phyloP scores from a whole-genome alignment of 1,140 invertebrate genomes.

The Pinna nobilis region DNA sequence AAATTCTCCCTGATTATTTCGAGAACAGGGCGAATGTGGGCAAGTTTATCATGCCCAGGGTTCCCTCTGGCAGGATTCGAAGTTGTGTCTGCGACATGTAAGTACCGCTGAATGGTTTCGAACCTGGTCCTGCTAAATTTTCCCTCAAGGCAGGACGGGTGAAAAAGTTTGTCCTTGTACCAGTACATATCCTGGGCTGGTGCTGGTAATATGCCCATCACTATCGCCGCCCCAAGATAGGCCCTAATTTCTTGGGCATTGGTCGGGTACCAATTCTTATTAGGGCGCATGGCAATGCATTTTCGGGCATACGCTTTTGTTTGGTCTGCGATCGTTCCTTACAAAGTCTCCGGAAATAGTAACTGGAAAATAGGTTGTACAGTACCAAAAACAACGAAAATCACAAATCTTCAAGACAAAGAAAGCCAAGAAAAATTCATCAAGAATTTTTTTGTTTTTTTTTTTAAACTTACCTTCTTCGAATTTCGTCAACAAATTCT shows the following conservation, averaged over 20 bases:
- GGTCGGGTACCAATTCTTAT: background rate
- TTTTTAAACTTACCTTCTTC: too few species aligned
- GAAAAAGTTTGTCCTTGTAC: background rate
- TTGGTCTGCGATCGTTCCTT: too few species aligned
- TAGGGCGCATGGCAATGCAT: too few species aligned
- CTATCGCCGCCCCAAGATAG: background rate
- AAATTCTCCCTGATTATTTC: background rate
- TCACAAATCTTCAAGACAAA: too few species aligned
- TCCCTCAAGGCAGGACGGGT: background rate
- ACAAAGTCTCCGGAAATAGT: too few species aligned
- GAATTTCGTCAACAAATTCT: too few species aligned
- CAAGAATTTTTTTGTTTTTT: too few species aligned
- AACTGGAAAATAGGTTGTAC: too few species aligned
- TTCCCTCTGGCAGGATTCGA: conserved; percentile 7
- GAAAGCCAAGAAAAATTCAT: too few species aligned
- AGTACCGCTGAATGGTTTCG: conserved; percentile 2
- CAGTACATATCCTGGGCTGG: background rate
- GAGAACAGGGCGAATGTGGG: conserved; percentile 3
- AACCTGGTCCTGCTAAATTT: conserved; percentile 8
- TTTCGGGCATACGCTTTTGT: too few species aligned
- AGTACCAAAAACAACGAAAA: too few species aligned
- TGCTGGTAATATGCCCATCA: background rate
- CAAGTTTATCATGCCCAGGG: conserved; percentile 3
- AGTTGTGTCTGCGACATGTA: background rate
- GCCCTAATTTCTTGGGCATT: conserved; percentile 11